Percentiles rank a stretch among this genome's conserved stretches.
Conservation (phyloP, 1,140 invertebrate genomes). For the Leptestheria dahalacensis region DNA sequence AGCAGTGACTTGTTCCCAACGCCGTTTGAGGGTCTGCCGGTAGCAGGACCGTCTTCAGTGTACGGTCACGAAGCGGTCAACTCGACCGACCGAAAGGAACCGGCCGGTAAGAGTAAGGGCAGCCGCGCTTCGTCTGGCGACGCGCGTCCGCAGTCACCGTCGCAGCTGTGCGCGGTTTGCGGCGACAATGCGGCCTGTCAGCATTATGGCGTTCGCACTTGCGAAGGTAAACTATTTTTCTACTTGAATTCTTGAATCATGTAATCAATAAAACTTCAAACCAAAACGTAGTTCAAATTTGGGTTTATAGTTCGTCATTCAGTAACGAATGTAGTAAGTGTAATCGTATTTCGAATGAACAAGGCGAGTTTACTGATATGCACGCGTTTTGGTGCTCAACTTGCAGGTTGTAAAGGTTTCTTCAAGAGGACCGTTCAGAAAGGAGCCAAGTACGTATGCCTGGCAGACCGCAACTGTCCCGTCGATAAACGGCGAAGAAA, state of each 20-base stretch:
- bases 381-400: too few species aligned
- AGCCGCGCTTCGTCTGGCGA: slow-evolving; percentile 22
- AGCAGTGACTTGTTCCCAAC: neutral
- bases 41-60: neutral
- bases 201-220: slow-evolving; percentile 94
- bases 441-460: slow-evolving; percentile 94
- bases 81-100: neutral
- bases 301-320: too few species aligned
- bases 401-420: slow-evolving; percentile 82
- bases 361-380: too few species aligned
- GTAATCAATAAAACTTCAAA: too few species aligned
- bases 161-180: slow-evolving; percentile 91
- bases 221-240: slow-evolving; percentile 43
- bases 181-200: slow-evolving; percentile 96
- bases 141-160: slow-evolving; percentile 52
- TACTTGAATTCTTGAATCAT: too few species aligned
- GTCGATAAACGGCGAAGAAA: slow-evolving; percentile 96
- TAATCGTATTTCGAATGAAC: too few species aligned
- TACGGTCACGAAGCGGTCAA: neutral
- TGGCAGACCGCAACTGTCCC: slow-evolving; percentile 92
- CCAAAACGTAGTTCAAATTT: too few species aligned
- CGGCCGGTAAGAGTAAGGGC: neutral
- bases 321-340: too few species aligned
- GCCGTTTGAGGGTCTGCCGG: neutral
- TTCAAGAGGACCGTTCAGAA: slow-evolving; percentile 96